These are phyloP conservation scores for Oncorhynchus kisutch DNA, from an alignment of 2,113 vertebrate species.

Conservation along the genomic window DNA sequence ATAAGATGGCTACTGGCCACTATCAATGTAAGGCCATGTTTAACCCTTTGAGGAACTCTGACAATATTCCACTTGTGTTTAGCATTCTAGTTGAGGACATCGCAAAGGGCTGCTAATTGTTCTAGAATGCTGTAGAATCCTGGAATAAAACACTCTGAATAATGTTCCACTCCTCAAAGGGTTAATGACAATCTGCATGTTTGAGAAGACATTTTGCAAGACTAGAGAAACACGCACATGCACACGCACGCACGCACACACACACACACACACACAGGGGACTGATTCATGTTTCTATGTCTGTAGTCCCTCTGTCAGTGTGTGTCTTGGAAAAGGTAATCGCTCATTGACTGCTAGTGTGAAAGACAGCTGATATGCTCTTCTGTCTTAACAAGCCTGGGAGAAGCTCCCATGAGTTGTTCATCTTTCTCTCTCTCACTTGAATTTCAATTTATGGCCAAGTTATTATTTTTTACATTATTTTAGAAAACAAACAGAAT, in stretches of 20 bases:
- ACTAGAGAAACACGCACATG: constrained; percentile 8
- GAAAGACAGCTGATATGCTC: constrained; percentile 27
- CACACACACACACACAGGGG: neutral
- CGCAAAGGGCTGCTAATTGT: constrained; percentile 36
- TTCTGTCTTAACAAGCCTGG: constrained; percentile 9
- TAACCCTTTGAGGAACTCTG: constrained; percentile 32
- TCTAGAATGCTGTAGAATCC: neutral
- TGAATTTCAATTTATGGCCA: neutral
- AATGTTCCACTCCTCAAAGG: constrained; percentile 27
- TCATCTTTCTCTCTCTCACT: neutral
- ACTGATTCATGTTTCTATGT: neutral
- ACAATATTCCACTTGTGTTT: neutral
- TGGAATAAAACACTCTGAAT: constrained; percentile 1
- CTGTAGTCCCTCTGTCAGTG: constrained; percentile 11
- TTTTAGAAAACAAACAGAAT: no score
- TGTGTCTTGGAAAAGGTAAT: constrained; percentile 19
- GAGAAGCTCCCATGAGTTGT: constrained; percentile 9
- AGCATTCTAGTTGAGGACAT: constrained; percentile 22
- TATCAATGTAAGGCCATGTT: constrained; percentile 64
- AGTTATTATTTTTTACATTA: neutral
- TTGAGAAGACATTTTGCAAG: constrained; percentile 13
- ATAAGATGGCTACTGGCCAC: constrained; percentile 32
- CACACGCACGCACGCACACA: neutral
- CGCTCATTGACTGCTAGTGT: constrained; percentile 33
- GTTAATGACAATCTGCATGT: constrained; percentile 61